Evolutionary conservation across 2,888 invertebrate genomes (phyloP), one percentile per base, ranked within the genome.

Genomic region (Himalopsyche anomala): DNA sequence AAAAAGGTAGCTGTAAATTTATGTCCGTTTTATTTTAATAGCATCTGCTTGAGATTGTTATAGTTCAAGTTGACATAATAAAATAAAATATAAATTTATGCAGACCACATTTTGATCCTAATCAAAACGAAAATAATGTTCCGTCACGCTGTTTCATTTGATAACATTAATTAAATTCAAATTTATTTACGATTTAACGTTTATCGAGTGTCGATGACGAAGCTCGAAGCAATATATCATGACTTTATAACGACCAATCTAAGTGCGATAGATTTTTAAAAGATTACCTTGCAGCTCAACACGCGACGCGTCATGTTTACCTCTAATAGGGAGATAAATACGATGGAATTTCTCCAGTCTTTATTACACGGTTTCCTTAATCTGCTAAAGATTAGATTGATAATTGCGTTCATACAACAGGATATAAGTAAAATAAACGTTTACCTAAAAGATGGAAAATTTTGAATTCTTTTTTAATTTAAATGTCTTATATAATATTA

Each of bases 131-230:
- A 38, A 74, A 74, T 74, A 74, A 74, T 74, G 74, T 74, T 74
- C 28, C 36, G 8, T 38, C 74, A 74, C 74, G 74, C 74, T 74
- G 74, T 74, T 74, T 74, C 74, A 38, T 74, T 74, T 15, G 74
- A 74, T 74, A 74, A 74, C 38, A 74, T 74, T 74, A 74, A 74
- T 74, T 74, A 74, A 38, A 74, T 74, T 74, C 74, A 74, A 74
- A 74, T 74, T 74, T 74, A 74, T 74, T 74, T 74, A 74, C 74
- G 74, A 74, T 74, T 74, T 74, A 74, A 74, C 36, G 74, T 74
- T 74, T 74, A 74, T 74, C 74, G 74, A 74, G 36, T 74, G 74
- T 74, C 74, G 74, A 74, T 74, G 74, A 74, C 38, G 74, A 74
- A 36, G 36, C 74, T 74, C 5, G 15, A 74, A 36, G 74, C 74